A percentile compares a stretch with the other conserved stretches of the same genome.
Conservation (phyloP, 2,113 vertebrate species). For the Amazona guildingii region DNA sequence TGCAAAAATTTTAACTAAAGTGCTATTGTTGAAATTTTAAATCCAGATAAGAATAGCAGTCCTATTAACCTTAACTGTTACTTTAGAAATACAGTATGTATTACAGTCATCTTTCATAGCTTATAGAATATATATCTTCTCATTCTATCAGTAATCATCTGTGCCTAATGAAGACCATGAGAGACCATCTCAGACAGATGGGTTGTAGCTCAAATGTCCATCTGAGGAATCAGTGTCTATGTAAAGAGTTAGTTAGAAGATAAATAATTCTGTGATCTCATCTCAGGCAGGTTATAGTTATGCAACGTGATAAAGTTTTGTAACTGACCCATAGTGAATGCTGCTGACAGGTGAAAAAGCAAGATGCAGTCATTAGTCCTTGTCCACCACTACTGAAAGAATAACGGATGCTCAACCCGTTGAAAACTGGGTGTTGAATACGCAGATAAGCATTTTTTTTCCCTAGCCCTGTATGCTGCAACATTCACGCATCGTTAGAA, state of each 20-base stretch:
- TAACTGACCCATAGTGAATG: neutral
- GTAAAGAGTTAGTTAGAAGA: neutral
- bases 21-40: neutral
- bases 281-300: neutral
- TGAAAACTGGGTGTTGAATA: neutral
- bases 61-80: neutral
- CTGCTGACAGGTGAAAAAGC: neutral
- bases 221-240: neutral
- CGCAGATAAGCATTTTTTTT: neutral
- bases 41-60: neutral
- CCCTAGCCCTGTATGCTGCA: neutral
- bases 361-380: neutral
- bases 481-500: neutral
- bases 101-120: neutral
- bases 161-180: neutral
- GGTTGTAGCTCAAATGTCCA: neutral
- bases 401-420: neutral
- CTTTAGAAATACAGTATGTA: neutral
- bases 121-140: neutral
- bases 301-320: neutral
- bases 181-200: neutral
- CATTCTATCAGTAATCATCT: neutral
- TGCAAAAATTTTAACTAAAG: neutral
- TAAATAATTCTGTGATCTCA: conserved; percentile 26
- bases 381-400: neutral